Base-by-base conservation (phyloP, 2,888 invertebrate genomes). In the Hypercompe scribonia region DNA sequence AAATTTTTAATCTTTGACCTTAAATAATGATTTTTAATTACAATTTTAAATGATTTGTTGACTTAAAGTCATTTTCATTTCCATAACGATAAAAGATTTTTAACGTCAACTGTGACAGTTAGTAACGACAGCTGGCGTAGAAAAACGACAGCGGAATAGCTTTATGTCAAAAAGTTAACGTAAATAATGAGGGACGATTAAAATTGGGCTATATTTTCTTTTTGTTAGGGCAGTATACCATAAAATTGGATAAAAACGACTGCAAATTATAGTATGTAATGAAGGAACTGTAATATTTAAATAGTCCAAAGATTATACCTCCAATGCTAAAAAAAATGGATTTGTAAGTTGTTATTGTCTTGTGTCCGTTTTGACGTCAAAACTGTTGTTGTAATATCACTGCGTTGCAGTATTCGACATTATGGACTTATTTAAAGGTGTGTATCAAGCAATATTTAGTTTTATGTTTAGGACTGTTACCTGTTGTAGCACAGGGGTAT, bases 391-490 rank as follows among this genome's bases (percentile, higher is more conserved):
- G 65, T 72, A 78, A 24, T 72, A 70, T 71, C 72, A 63, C 72
- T 75, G 64, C 73, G 64, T 67, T 78, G 69, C 66, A 65, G 66
- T 58, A 46, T 63, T 76, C 73, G 69, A 73, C 72, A 74, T 73
- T 81, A 84, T 84, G 84, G 82, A 83, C 76, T 76, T 83, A 71
- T 85, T 81, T 78, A 83, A 70, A 36, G 84, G 84, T 84, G n/a
- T 58, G 80, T 84, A 75, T 67, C 42, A 61, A 13, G 7, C 11
- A 69, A 21, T 54, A 54, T 36, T 71, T 67, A 64, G 46, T 65
- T 67, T 66, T 63, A 61, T 61, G 28, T 54, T 18, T 24, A 68
- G 39, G 28, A 67, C 54, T 68, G 7, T 67, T 31, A 24, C 15
- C 33, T 65, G 63, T 68, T 65, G 39, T 70, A 70, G 34, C 64